Base-by-base conservation (phyloP, 2,888 invertebrate species). In the Rhagium mordax region DNA sequence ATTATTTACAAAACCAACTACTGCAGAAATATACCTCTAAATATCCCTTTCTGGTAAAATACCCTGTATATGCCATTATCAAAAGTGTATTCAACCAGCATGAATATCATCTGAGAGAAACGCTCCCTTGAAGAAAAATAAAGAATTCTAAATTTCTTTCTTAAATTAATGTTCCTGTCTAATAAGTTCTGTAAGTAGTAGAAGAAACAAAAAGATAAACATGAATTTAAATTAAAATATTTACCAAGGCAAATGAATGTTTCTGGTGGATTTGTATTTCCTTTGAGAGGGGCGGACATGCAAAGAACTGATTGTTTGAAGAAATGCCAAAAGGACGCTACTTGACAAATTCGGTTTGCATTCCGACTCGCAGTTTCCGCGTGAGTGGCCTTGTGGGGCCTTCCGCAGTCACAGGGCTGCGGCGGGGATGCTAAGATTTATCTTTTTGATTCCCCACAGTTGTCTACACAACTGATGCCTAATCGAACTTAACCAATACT, bases 301-400 rank as follows among this genome's bases (percentile, higher is more conserved):
- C 80, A 81, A 80, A 80, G 82, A 79, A 78, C 74, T 75, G 80
- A 83, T 84, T 84, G 84, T 84, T 84, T 85, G 83, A 84, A 84
- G 83, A 81, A 83, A 82, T 81, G 80, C 82, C 82, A 78, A 82
- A 81, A 82, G 84, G 83, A 81, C 81, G 81, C 82, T 79, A 82
- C 84, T 86, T 86, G 87, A 87, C 86, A 87, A 87, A 87, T 87
- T 87, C 82, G 84, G 86, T 86, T 86, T 86, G 86, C 87, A 86
- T 87, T 87, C 87, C 87, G 81, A 82, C 83, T 83, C 85, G 86
- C 81, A 84, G 81, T 85, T 85, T 85, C 84, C 86, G 84, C 86
- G 78, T 76, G 81, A 79, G 66, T 76, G 72, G 74, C 71, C 73
- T 74, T 66, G 64, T 47, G 69, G 69, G 59, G 69, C 74, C 73